phyloP scores from a whole-genome alignment of 2,888 invertebrate species.

The Eupithecia insigniata region DNA sequence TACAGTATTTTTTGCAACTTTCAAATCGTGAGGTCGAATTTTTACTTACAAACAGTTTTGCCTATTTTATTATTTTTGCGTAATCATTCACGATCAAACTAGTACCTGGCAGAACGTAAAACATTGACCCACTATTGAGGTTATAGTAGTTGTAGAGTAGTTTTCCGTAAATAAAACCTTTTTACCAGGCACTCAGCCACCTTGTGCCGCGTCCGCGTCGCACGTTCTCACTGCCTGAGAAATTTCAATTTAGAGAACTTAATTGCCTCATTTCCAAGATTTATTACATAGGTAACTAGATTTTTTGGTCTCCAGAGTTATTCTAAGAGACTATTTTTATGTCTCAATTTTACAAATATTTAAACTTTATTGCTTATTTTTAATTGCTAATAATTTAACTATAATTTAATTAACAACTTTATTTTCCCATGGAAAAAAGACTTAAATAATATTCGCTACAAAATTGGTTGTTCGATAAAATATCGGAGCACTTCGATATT shows the following conservation, averaged over 20 bases:
- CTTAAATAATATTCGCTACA: neutral
- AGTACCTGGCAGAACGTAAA: constrained; percentile 37
- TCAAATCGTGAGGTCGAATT: constrained; percentile 31
- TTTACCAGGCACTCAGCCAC: constrained; percentile 47
- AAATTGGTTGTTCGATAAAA: neutral
- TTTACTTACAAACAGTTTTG: constrained; percentile 19
- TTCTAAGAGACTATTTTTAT: neutral
- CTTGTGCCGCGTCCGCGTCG: constrained; percentile 36
- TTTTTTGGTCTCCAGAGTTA: neutral
- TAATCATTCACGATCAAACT: constrained; percentile 24
- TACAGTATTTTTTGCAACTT: constrained; percentile 17
- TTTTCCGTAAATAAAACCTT: constrained; percentile 54
- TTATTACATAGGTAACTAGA: neutral
- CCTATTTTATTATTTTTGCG: constrained; percentile 23
- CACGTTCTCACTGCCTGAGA: constrained; percentile 39
- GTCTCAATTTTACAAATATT: neutral
- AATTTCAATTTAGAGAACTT: constrained; percentile 37
- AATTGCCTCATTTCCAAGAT: neutral
- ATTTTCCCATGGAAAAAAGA: neutral
- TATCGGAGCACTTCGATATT: no score
- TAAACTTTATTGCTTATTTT: neutral
- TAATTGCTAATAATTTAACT: neutral
- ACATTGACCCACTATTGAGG: constrained; percentile 55
- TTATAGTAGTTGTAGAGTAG: constrained; percentile 38
- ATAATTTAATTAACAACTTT: neutral